Evolutionary conservation across 2,888 invertebrate species (phyloP), one percentile per base, ranked within the genome.

Genomic region (Sphinx pinastri): DNA sequence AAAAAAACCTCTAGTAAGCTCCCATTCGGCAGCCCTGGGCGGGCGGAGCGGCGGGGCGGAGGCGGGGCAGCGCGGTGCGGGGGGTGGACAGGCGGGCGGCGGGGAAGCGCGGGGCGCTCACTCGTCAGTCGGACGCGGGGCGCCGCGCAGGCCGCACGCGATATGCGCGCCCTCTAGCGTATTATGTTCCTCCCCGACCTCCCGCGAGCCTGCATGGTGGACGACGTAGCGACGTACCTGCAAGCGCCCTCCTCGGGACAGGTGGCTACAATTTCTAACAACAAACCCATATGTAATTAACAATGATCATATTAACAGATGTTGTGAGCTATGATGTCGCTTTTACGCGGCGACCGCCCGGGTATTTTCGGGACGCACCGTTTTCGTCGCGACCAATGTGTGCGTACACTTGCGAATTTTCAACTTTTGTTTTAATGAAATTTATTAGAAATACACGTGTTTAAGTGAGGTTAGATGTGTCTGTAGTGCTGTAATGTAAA

Each of bases 201-300:
- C 91, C 95, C 97, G 95, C 96, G 97, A 95, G 97, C 97, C 97
- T 98, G 97, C 96, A 98, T 98, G 98, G 97, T 98, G 96, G 98
- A 98, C 96, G 98, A 98, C 97, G 98, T 98, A 94, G 97, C 98
- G 94, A 97, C 97, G 93, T 98, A 98, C 95, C 96, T 98, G 90
- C 98, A 98, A 96, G 97, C 98, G 95, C 97, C 98, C 95, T 97
- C 98, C 95, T 97, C 98, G 95, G 97, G 98, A 96, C 98, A 98
- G 98, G 98, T 98, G 96, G 95, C 91, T 93, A 93, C 90, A 91
- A 89, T 90, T 91, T 92, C 92, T 92, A 92, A 92, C 91, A 92
- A 92, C 91, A 93, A 88, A 91, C 92, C 92, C 91, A 94, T 93
- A 94, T 94, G 94, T 94, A 94, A 94, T 94, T 94, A 93, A 94